phyloP scores from a whole-genome alignment of 2,888 invertebrate species.

The Silvanus unidentatus region DNA sequence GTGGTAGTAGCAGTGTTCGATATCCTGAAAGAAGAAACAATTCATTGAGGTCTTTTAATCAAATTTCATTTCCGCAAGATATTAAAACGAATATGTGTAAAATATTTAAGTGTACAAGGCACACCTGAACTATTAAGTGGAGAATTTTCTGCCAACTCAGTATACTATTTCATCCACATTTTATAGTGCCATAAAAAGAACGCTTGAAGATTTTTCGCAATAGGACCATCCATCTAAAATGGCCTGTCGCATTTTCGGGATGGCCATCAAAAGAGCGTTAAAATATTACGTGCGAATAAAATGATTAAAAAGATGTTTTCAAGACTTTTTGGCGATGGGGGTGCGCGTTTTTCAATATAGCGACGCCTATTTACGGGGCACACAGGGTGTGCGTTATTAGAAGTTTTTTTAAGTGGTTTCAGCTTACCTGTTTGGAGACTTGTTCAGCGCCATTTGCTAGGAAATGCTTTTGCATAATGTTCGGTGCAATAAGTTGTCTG shows the following conservation, averaged over 20 bases:
- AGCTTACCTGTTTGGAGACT: constrained; percentile 69
- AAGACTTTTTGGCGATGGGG: neutral
- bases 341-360: neutral
- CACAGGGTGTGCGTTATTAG: neutral
- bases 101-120: too few relatives aligned
- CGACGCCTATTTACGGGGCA: neutral
- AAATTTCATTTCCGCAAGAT: too few relatives aligned
- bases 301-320: neutral
- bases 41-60: neutral
- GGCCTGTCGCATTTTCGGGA: too few relatives aligned
- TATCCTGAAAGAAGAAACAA: constrained; percentile 60
- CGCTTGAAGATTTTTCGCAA: too few relatives aligned
- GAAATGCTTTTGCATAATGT: constrained; percentile 86
- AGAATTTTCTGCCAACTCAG: too few relatives aligned
- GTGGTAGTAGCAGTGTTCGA: constrained; percentile 98
- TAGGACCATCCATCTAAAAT: too few relatives aligned
- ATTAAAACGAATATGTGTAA: too few relatives aligned
- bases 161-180: too few relatives aligned
- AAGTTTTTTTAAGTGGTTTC: neutral
- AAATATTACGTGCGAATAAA: constrained; percentile 12
- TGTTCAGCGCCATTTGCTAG: constrained; percentile 79
- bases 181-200: too few relatives aligned
- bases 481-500: constrained; percentile 91
- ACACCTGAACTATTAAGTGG: too few relatives aligned
- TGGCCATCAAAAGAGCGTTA: constrained; percentile 4